Evolutionary conservation across 2,113 vertebrate species (phyloP).

Genomic region (human (Homo sapiens)): DNA sequence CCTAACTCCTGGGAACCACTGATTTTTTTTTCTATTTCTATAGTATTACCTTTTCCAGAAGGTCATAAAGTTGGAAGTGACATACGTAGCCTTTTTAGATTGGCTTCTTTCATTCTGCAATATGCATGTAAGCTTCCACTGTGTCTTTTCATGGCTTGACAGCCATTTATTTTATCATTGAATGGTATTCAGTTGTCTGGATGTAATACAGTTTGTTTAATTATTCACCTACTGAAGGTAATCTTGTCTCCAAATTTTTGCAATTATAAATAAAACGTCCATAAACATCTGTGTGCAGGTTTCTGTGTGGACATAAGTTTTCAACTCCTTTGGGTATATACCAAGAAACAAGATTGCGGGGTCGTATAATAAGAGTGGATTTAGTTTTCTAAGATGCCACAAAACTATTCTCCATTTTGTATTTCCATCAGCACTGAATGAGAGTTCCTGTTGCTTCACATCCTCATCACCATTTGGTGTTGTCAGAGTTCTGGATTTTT

Average conservation of each 20-base stretch:
- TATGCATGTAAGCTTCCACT: neutral
- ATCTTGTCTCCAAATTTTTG: neutral
- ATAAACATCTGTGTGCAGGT: neutral
- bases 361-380: neutral
- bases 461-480: neutral
- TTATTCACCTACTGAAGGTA: neutral
- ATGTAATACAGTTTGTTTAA: neutral
- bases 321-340: neutral
- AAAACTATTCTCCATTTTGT: neutral
- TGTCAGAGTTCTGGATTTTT: neutral
- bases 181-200: neutral
- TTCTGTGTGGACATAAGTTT: neutral
- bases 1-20: neutral
- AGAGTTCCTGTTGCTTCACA: neutral
- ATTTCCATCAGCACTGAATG: neutral
- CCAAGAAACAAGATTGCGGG: neutral
- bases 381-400: neutral
- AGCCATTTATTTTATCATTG: neutral
- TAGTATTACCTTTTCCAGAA: neutral
- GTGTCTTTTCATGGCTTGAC: neutral
- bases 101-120: neutral
- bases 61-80: neutral
- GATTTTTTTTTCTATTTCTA: neutral
- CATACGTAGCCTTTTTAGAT: neutral
- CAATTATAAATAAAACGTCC: neutral